phyloP scores from a whole-genome alignment of 92 coral and sea anemone genomes.

The Palythoa grandiflora region DNA sequence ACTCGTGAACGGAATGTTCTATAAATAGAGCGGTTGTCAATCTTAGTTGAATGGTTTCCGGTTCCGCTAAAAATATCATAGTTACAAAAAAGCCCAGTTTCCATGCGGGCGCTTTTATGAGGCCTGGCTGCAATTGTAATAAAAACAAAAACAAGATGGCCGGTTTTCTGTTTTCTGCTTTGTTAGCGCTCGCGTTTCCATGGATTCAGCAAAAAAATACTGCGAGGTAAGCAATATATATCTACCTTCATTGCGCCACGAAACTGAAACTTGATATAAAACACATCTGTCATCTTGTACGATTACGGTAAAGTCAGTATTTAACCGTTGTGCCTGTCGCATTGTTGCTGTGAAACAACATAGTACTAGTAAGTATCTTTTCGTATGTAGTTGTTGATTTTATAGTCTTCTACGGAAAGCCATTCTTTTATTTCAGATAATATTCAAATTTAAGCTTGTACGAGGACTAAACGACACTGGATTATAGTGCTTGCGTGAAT shows the following conservation, averaged over 20 bases:
- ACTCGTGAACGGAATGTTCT: too few species aligned
- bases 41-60: background rate
- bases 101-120: background rate
- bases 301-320: too few species aligned
- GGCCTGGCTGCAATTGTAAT: background rate
- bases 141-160: background rate
- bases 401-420: too few species aligned
- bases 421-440: too few species aligned
- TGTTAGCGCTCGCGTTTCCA: background rate
- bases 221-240: slow-evolving; percentile 11
- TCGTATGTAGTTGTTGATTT: too few species aligned
- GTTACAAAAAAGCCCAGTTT: background rate
- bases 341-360: too few species aligned
- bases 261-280: background rate
- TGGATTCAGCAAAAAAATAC: slow-evolving; percentile 22
- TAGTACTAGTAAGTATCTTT: too few species aligned
- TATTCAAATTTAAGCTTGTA: too few species aligned
- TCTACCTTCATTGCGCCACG: background rate
- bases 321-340: background rate
- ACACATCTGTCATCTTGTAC: background rate
- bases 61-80: background rate
- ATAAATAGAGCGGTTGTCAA: background rate
- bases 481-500: too few species aligned
- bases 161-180: background rate
- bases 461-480: too few species aligned